Evolutionary conservation across 2,797 vertebrate genomes (phyloP), one percentile per base, ranked within the genome.

Genomic region (Apogon hyalosoma): DNA sequence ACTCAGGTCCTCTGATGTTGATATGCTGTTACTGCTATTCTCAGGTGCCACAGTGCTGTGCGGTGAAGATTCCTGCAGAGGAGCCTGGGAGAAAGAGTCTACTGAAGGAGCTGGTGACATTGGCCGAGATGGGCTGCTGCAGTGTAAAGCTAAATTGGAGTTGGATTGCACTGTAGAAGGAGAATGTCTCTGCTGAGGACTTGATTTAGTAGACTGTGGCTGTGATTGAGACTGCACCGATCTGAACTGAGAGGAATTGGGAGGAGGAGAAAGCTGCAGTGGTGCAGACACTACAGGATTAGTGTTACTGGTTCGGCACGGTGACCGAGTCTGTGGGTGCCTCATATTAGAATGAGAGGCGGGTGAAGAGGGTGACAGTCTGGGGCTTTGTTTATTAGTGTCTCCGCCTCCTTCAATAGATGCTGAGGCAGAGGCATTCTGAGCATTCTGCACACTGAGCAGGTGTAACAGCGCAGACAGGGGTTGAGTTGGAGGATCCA

Each of bases 401-500:
- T 83, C 76, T 66, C 76, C 84, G 18, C 65, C 72, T 75, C 73
- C 88, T 55, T 87, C 90, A 18, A 53, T 49, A 50, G 77, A 79
- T 28, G 74, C 69, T n/a, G 79, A 78, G 18, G 74, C 71, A 18
- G 77, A 31, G 21, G 83, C 86, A 28, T 57, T 94, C 83, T 94
- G 94, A 54, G 83, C 86, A 28, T 57, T 94, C 83, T 94, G 94
- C 56, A 94, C 91, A 69, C 93, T 93, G 50, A 95, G 92, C 43
- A 95, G 84, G 85, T 93, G 94, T 42, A 95, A 86, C 50, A 95
- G 74, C 49, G 94, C 93, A 11, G 94, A 95, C 21, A 95, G 82
- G 10, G 94, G 92, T 79, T 93, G 85, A 54, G 92, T 90, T 28
- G 93, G 92, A 80, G 88, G 88, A 62, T 92, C 92, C 78, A 90